Evolutionary conservation across 1,140 invertebrate species (phyloP).

Genomic region (Drosophila repleta): DNA sequence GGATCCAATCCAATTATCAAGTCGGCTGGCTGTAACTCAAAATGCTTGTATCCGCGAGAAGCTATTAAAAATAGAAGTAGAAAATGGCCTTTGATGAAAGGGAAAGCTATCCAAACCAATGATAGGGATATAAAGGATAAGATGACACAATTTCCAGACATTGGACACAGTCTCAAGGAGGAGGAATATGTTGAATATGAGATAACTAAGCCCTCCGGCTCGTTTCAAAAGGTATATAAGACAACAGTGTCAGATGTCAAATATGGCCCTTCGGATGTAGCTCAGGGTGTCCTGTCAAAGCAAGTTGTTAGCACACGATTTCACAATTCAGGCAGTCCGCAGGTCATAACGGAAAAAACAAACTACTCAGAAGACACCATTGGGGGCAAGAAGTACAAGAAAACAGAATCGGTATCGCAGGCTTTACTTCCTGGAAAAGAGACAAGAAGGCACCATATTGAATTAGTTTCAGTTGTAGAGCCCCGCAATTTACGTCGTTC

Average conservation of each 20-base stretch:
- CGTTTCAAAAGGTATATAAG: not conserved
- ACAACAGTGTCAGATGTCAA: too few relatives aligned
- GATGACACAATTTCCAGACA: not conserved
- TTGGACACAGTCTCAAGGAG: not conserved
- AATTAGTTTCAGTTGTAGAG: not conserved
- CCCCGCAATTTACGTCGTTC: not conserved
- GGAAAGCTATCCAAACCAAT: not conserved
- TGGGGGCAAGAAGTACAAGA: too few relatives aligned
- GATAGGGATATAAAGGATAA: not conserved
- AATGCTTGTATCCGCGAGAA: not conserved
- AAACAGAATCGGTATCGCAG: too few relatives aligned
- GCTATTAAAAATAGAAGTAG: not conserved
- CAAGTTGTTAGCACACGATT: too few relatives aligned
- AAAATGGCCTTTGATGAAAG: not conserved
- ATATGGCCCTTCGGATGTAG: too few relatives aligned
- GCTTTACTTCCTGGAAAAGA: not conserved
- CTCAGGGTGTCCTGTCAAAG: too few relatives aligned
- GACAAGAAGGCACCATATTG: not conserved
- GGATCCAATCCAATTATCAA: not conserved
- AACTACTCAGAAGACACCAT: too few relatives aligned
- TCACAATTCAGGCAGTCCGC: too few relatives aligned
- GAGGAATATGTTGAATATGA: not conserved
- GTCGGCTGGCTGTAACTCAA: not conserved
- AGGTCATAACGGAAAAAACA: too few relatives aligned
- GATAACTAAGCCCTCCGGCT: not conserved